Base-by-base conservation (phyloP, 30 jellyfish, hydroid and myxozoan genomes). In the Catostylus mosaicus region DNA sequence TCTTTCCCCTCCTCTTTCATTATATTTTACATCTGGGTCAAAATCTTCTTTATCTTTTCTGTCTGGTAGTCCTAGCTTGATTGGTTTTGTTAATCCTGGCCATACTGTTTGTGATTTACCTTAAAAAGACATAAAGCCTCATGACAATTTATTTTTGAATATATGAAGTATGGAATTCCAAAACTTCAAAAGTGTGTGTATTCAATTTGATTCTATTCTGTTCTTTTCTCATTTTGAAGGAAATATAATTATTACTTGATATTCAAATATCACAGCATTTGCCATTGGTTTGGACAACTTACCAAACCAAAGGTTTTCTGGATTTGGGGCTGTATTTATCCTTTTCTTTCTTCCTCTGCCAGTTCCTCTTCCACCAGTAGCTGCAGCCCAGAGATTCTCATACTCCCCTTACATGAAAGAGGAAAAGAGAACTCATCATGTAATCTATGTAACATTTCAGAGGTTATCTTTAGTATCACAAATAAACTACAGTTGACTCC, bases 321-420 rank as follows among this genome's bases (percentile, higher is more conserved):
- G 94, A 30, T 83, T 96, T 9, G 94, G 83, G 2, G 71, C 73
- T 16, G 36, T 93, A 29, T 70, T 68, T n/a, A 83, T 73, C 69
- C 77, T 93, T 85, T 84, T 93, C 75, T 93, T 93, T 29, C 97
- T 73, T 18, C 97, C 96, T 57, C 99, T 56, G 14, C 98, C 98
- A 24, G 83, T 69, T 26, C 99, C 99, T 56, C 97, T 74, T 16
- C 99, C 99, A 26, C 99, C 96, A 43, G 97, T 93, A 7, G 96
- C 99, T 2, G 99, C 99, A 67, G 96, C 96, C 99, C 99, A 93
- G 16, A 93, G 61, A n/a, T 88, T 83, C 33, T 93, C 97, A 78
- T 93, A 93, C 78, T 93, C 97, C n/a, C 99, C 99, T 93, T 27
- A 6, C n/a, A n/a, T n/a, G n/a, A n/a, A n/a, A n/a, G n/a, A n/a